Conservation (phyloP, 2,888 invertebrate genomes). For the Cremastinae sp. region DNA sequence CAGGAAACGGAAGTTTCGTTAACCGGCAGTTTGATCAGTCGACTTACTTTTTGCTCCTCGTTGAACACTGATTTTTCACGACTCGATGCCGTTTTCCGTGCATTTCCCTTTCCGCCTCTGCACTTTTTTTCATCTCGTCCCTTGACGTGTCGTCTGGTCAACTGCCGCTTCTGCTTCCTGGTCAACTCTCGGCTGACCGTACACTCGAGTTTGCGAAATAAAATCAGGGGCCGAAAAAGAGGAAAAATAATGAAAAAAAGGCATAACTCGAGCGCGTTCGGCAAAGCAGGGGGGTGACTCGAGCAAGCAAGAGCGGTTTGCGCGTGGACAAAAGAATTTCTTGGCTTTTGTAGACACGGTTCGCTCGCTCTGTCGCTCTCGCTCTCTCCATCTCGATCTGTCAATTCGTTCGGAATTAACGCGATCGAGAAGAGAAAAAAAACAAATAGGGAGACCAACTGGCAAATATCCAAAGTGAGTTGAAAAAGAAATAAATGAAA, state of each 20-base stretch:
- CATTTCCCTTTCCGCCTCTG: neutral
- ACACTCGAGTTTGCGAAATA: constrained; percentile 49
- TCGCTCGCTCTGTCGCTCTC: constrained; percentile 34
- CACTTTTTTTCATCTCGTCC: neutral
- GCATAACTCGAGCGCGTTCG: constrained; percentile 38
- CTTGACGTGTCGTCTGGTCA: constrained; percentile 44
- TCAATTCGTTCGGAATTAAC: neutral
- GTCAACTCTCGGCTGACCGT: constrained; percentile 43
- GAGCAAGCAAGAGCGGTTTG: constrained; percentile 15
- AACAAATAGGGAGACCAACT: neutral
- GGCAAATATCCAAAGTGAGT: no score
- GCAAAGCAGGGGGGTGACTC: constrained; percentile 44
- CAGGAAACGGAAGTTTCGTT: constrained; percentile 26
- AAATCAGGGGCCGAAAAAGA: constrained; percentile 38
- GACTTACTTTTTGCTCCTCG: constrained; percentile 46
- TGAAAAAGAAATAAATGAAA: neutral
- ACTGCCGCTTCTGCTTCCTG: constrained; percentile 39
- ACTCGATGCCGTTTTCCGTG: constrained; percentile 29
- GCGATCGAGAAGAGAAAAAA: neutral
- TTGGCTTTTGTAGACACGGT: constrained; percentile 30
- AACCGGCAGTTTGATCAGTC: constrained; percentile 53
- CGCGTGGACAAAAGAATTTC: constrained; percentile 62
- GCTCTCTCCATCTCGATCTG: constrained; percentile 22
- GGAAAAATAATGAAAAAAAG: constrained; percentile 36
- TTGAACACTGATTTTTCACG: constrained; percentile 54